These are phyloP conservation scores for Epinotia ramella DNA, from an alignment of 2,888 invertebrate species.

Conservation along the genomic window DNA sequence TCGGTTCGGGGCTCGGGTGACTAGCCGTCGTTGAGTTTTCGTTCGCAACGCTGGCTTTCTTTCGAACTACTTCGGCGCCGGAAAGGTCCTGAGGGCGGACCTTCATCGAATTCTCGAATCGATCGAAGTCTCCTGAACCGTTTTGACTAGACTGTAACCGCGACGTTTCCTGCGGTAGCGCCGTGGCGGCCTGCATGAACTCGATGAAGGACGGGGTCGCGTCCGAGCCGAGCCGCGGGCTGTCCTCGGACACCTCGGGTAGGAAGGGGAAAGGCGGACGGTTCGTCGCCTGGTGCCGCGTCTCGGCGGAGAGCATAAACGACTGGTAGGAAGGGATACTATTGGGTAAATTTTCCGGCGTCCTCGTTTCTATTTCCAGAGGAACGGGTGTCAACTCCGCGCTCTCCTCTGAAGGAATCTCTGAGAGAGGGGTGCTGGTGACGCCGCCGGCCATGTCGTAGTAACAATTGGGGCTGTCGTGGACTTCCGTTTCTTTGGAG, in stretches of 20 bases:
- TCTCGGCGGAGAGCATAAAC: conserved; percentile 70
- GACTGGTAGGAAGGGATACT: conserved; percentile 64
- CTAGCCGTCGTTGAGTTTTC: conserved; percentile 55
- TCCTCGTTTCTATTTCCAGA: conserved; percentile 56
- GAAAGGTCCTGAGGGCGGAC: conserved; percentile 72
- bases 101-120: conserved; percentile 68
- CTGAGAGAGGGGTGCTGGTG: conserved; percentile 74
- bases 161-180: conserved; percentile 68
- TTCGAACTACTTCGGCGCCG: conserved; percentile 64
- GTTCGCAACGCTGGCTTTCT: neutral
- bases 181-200: conserved; percentile 67
- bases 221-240: conserved; percentile 50
- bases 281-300: conserved; percentile 66
- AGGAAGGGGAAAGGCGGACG: conserved; percentile 40
- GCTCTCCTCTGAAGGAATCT: conserved; percentile 51
- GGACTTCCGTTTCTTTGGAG: conserved; percentile 50
- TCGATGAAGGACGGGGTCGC: conserved; percentile 68
- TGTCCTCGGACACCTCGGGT: conserved; percentile 49
- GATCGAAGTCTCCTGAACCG: conserved; percentile 69
- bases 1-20: conserved; percentile 54
- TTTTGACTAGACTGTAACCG: conserved; percentile 66
- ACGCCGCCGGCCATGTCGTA: conserved; percentile 68
- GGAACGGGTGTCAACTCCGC: conserved; percentile 56
- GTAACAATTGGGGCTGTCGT: conserved; percentile 63
- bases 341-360: conserved; percentile 52